Base-by-base conservation (phyloP, 2,113 vertebrate genomes). In the Sialia sialis region DNA sequence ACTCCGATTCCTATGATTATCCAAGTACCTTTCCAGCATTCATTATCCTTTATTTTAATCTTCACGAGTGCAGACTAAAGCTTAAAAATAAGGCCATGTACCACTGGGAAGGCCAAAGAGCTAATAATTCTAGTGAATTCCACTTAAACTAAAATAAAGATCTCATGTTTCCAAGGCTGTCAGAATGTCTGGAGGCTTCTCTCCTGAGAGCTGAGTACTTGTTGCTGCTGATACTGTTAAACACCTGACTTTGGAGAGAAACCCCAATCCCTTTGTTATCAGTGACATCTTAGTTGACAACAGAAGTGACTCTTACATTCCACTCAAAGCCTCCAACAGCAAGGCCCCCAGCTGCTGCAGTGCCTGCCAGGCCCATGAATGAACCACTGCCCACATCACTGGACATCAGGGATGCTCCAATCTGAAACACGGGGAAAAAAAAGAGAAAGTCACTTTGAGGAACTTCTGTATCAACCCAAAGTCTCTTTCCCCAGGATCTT, bases 321-420 rank as follows among this genome's bases (percentile, higher is more conserved):
- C 98, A 99, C 90, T 99, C 99, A 22, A 99, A 99, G 92, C 98
- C 99, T 3, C 99, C 99, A 3, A 99, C 99, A 30, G 99, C 99
- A 7, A 99, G 93, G 46, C 99, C 99, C 64, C 99, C 99, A 7
- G 98, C 99, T 27, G 99, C 99, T 74, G 98, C 99, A 19, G 98
- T 99, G 69, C 99, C 99, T 0, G 99, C 99, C 80, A 99, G 96
- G 41, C 99, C 99, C 1, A 99, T 98, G 95, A 99, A 99, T 27
- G 99, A 96, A 11, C 99, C 98, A 21, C 99, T 99, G 97, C 99
- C 99, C 94, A 99, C 99, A 3, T 99, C 99, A 92, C 98, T 99
- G 73, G 99, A 99, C 99, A 99, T 99, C 89, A 99, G 96, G 39
- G 99, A 99, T 18, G 99, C 99, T 70, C 99, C 99, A 8, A 99